Base-by-base conservation (phyloP, 2,113 vertebrate species). In the Poeciliopsis occidentalis region DNA sequence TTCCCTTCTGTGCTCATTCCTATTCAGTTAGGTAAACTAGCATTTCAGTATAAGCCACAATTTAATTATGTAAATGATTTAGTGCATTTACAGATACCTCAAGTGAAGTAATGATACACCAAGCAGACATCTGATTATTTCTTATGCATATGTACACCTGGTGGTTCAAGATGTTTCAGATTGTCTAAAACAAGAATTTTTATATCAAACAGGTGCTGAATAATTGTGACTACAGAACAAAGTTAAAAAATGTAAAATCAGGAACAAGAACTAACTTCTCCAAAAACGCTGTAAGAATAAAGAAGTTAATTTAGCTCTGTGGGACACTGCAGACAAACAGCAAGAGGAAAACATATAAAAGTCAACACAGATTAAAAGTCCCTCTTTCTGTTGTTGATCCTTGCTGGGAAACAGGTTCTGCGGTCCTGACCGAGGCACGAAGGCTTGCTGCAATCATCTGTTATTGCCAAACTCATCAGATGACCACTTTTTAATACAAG, bases 351-450 rank as follows among this genome's bases (percentile, higher is more conserved):
- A 11, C 70, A 66, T 26, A 30, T 47, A 27, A 71, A 78, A 64
- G 27, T 34, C 22, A 62, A 39, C 67, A 71, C 69, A 44, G 41
- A 73, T 76, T 30, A 62, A 63, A 64, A 73, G 44, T 24, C 47
- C 72, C 34, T 60, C 24, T 71, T 15, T 26, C 3, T 69, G 60
- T 51, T 61, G 39, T 66, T 73, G 26, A 32, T 75, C 78, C 30
- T 30, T 22, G 82, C 79, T 72, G 72, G 41, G 57, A 76, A 71
- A 76, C 76, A 57, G 73, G 27, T 70, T 82, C 77, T 83, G 81
- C 32, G 22, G 76, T 85, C 76, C 66, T 67, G 79, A 82, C 68
- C 27, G 79, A 87, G 89, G 89, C 89, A 89, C 86, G 75, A 82
- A 70, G 83, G 85, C 85, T 86, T 72, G 66, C 78, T 83, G 73